A percentile compares a stretch with the other conserved stretches of the same genome.
Evolutionary conservation across 2,797 vertebrate genomes (phyloP).

Genomic region (Gorsachius magnificus): DNA sequence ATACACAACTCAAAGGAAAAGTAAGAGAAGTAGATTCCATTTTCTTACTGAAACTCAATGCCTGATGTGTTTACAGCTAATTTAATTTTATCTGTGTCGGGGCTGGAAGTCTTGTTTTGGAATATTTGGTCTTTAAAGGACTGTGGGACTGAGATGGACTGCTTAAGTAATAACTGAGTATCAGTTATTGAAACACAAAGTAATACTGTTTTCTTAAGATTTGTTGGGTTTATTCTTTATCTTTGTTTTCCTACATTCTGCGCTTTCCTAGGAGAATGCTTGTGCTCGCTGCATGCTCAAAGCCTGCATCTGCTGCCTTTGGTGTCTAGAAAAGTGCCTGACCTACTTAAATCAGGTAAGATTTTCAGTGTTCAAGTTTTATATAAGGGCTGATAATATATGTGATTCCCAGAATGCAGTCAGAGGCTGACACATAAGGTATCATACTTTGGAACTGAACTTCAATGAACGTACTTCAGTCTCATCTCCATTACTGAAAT

Average conservation of each 20-base stretch:
- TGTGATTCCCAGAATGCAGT: neutral
- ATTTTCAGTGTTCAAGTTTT: conserved; percentile 15
- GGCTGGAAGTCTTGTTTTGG: neutral
- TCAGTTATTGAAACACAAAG: neutral
- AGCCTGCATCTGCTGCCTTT: conserved; percentile 96
- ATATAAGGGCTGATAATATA: neutral
- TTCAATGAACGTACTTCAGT: neutral
- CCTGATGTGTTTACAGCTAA: neutral
- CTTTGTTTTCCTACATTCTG: neutral
- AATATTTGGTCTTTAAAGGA: neutral
- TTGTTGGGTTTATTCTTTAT: neutral
- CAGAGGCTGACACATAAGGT: neutral
- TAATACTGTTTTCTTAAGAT: neutral
- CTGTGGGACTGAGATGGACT: neutral
- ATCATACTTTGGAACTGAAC: neutral
- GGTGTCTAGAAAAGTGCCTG: conserved; percentile 99
- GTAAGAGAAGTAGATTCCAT: conserved; percentile 73
- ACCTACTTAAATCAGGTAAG: conserved; percentile 97
- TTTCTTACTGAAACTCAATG: neutral
- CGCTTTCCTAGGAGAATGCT: conserved; percentile 86
- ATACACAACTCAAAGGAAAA: conserved; percentile 97
- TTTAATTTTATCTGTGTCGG: neutral
- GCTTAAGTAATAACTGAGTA: neutral
- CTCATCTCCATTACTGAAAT: conserved; percentile 25
- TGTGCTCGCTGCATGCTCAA: conserved; percentile 93